Percentiles rank a stretch among this genome's conserved stretches.
These are phyloP conservation scores for Heteromormyrus szaboi DNA, from an alignment of 2,797 vertebrate species.

Conservation along the genomic window DNA sequence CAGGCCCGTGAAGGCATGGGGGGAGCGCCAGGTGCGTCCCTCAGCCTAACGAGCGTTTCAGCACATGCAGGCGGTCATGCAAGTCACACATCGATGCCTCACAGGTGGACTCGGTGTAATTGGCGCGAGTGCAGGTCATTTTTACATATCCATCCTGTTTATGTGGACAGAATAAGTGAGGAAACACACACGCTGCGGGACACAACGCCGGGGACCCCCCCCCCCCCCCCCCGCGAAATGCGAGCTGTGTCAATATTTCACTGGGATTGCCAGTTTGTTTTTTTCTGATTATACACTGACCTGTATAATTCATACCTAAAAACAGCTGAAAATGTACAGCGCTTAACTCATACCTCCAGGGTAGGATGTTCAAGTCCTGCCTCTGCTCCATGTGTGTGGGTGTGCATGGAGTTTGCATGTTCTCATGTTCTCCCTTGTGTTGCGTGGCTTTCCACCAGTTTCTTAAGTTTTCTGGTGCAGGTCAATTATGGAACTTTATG, in stretches of 20 bases:
- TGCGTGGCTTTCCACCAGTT: not conserved
- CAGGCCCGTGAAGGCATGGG: not conserved
- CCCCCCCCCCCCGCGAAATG: not conserved
- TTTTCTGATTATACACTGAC: not conserved
- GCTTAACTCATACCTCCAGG: not conserved
- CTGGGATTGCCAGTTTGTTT: not conserved
- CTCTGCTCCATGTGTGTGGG: not conserved
- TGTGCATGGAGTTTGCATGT: not conserved
- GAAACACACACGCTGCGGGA: not conserved
- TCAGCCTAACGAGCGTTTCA: not conserved
- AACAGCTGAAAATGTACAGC: not conserved
- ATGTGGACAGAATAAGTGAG: not conserved
- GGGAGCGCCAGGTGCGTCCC: not conserved
- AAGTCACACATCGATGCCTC: not conserved
- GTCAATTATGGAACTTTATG: not conserved
- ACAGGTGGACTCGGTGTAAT: not conserved
- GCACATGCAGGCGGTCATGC: not conserved
- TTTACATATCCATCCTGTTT: not conserved
- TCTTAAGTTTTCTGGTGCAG: not conserved
- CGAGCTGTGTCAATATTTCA: not conserved
- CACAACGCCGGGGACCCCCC: not conserved
- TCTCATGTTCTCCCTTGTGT: not conserved
- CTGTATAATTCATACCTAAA: not conserved
- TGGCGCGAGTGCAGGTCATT: not conserved
- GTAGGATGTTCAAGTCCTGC: not conserved